These are phyloP conservation scores for Pollicipes pollicipes DNA, from an alignment of 1,140 invertebrate genomes.

Conservation along the genomic window DNA sequence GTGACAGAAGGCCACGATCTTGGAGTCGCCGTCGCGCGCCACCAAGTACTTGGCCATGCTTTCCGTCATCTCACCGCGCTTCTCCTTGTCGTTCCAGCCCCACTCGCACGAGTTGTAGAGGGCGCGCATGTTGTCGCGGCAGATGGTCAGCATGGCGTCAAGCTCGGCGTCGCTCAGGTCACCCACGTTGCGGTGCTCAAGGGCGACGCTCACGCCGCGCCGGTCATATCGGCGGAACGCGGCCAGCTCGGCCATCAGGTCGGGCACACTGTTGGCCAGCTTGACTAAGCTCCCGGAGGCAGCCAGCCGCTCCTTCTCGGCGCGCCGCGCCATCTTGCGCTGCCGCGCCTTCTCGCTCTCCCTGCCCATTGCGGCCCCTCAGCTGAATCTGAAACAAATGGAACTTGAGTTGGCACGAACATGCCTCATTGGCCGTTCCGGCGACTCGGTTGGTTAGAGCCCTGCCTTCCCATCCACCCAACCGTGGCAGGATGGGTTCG, in stretches of 20 bases:
- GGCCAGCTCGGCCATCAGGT: constrained; percentile 20
- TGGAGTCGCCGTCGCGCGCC: constrained; percentile 28
- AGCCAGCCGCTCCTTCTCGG: background rate
- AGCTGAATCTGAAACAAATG: too few relatives aligned
- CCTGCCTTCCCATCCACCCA: too few relatives aligned
- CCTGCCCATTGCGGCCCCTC: background rate
- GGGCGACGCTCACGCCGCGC: constrained; percentile 23
- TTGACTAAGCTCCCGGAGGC: background rate
- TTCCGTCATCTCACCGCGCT: constrained; percentile 43
- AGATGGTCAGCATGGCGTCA: constrained; percentile 42
- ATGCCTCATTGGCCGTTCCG: too few relatives aligned
- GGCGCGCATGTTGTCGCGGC: constrained; percentile 42
- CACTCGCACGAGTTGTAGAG: constrained; percentile 47
- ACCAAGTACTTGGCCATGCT: constrained; percentile 43
- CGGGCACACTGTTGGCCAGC: constrained; percentile 9
- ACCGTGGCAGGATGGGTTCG: too few relatives aligned
- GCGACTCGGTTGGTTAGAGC: too few relatives aligned
- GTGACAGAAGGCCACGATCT: constrained; percentile 48
- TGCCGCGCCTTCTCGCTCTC: background rate
- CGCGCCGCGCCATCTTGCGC: background rate
- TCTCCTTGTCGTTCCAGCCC: constrained; percentile 46
- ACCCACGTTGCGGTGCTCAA: constrained; percentile 29
- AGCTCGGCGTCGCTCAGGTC: constrained; percentile 28
- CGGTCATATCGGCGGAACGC: constrained; percentile 24
- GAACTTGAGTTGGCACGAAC: too few relatives aligned